Conservation (phyloP, 2,113 vertebrate species). For the Melanerpes formicivorus region DNA sequence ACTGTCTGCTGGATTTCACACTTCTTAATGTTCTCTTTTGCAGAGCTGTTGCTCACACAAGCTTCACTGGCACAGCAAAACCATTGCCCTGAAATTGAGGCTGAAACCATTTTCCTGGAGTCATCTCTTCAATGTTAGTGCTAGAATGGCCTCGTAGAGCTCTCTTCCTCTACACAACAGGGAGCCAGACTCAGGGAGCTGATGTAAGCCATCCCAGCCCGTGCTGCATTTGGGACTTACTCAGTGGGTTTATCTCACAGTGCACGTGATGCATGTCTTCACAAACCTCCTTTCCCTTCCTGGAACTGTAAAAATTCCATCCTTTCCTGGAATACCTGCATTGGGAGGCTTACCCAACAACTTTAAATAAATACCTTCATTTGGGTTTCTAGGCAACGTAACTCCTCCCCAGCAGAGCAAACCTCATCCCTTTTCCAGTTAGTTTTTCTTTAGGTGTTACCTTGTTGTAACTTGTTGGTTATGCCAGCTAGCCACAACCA, state of each 20-base stretch:
- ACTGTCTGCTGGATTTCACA: neutral
- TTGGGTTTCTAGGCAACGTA: neutral
- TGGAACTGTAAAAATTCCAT: neutral
- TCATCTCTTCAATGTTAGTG: neutral
- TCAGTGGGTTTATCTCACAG: neutral
- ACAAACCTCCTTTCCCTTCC: neutral
- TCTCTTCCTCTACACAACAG: neutral
- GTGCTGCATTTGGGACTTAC: neutral
- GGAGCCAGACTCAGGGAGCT: neutral
- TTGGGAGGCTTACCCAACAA: neutral
- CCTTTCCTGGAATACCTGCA: conserved; percentile 44
- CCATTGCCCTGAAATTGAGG: neutral
- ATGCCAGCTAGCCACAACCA: neutral
- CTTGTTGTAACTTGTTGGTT: neutral
- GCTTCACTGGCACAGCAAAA: neutral
- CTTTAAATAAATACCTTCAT: neutral
- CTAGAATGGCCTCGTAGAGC: neutral
- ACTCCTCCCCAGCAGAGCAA: neutral
- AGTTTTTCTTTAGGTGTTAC: neutral
- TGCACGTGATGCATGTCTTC: neutral
- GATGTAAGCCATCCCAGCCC: neutral
- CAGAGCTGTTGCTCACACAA: neutral
- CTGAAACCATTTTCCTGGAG: neutral
- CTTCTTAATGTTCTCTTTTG: neutral
- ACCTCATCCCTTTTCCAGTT: neutral